A percentile compares a stretch with the other conserved stretches of the same genome.
Evolutionary conservation across 2,888 invertebrate genomes (phyloP).

Genomic region (Caenorhabditis japonica): DNA sequence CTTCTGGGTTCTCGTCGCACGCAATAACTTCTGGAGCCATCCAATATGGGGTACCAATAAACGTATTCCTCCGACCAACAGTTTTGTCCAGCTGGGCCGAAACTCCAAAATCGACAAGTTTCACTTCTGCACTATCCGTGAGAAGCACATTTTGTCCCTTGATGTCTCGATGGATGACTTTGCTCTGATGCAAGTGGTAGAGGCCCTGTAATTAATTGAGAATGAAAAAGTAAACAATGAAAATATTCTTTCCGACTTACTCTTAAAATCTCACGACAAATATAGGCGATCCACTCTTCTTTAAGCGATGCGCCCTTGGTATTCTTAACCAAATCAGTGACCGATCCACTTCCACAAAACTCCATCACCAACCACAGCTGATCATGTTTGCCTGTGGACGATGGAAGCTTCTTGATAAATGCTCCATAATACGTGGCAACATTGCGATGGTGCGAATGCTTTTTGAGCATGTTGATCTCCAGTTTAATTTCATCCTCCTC

Average conservation of each 20-base stretch:
- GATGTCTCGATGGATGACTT: constrained; percentile 99
- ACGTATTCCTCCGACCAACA: constrained; percentile 97
- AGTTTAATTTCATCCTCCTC: constrained; percentile 99
- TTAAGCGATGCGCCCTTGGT: constrained; percentile 97
- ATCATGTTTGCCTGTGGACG: constrained; percentile 91
- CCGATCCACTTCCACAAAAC: constrained; percentile 98
- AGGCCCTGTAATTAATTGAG: constrained; percentile 84
- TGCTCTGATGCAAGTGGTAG: constrained; percentile 96
- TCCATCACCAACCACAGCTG: constrained; percentile 98
- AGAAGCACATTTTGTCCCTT: constrained; percentile 95
- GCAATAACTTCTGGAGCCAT: constrained; percentile 99
- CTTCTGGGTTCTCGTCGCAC: constrained; percentile 99
- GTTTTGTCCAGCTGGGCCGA: constrained; percentile 98
- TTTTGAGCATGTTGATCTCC: constrained; percentile 99
- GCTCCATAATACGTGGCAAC: constrained; percentile 99
- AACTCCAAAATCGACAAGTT: constrained; percentile 99
- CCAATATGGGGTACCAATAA: constrained; percentile 85
- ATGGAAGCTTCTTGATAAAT: constrained; percentile 94
- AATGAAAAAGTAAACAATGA: constrained; percentile 79
- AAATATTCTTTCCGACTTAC: neutral
- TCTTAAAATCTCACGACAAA: constrained; percentile 87
- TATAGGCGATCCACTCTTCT: constrained; percentile 99
- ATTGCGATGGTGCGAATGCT: constrained; percentile 97
- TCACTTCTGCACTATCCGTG: constrained; percentile 98
- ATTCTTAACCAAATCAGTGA: constrained; percentile 98